Evolutionary conservation across 2,797 vertebrate genomes (phyloP), one percentile per base, ranked within the genome.

Genomic region (Gallinago stenura): DNA sequence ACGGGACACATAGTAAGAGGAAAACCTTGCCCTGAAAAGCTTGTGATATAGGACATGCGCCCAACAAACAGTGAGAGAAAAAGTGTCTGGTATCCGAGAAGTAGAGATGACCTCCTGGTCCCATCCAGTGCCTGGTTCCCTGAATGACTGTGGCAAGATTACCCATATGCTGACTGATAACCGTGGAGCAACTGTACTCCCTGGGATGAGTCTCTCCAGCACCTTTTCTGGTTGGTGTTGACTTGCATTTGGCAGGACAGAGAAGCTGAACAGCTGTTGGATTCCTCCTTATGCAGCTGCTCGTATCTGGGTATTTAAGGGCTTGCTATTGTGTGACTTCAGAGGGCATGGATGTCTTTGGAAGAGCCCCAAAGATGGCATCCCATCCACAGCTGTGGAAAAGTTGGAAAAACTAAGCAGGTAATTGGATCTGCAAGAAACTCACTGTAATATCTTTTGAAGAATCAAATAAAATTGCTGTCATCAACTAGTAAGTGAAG

Each of bases 251-350:
- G 87, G 77, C 90, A 65, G 50, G 20, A 60, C 31, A 83, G 61
- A 86, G 68, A 54, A 54, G 33, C 54, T 90, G 66, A 88, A 33
- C 95, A 96, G 95, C 96, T 97, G 96, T 22, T 95, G 93, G 80
- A 90, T 88, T 90, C 50, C 69, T 94, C 54, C 50, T 64, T 35
- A 31, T 75, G 90, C 95, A 96, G 96, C 95, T 97, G 96, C 65
- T 95, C 33, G 4, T 86, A 81, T n/a, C 45, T 88, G 80, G 18
- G 33, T 83, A 39, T 58, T 81, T 41, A 86, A 75, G 72, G 51
- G 24, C 72, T 91, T 65, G 17, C 25, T 77, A 72, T 84, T 0
- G 4, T 46, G 54, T 90, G 87, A 81, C 57, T 95, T 93, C 72
- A 77, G 87, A 86, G 31, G 33, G 45, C 45, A 46, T 57, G 37